Evolutionary conservation across 2,888 invertebrate species (phyloP).

Genomic region (Luperina nickerlii): DNA sequence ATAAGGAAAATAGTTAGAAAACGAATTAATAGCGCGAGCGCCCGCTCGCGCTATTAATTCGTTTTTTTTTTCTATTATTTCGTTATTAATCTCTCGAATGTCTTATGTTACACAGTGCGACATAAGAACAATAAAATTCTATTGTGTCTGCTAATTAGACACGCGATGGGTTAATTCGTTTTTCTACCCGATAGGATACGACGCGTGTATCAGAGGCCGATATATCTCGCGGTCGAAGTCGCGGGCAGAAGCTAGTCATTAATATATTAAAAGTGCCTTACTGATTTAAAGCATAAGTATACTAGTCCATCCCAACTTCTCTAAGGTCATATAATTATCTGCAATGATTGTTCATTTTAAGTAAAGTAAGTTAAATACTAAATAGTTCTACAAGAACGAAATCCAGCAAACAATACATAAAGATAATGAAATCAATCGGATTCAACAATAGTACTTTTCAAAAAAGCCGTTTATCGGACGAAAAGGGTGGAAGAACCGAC

Average conservation of each 20-base stretch:
- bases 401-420: background rate
- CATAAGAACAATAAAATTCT: too few relatives aligned
- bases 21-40: background rate
- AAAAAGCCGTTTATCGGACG: background rate
- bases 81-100: too few relatives aligned
- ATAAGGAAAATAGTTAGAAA: background rate
- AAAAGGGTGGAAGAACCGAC: background rate
- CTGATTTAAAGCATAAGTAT: background rate
- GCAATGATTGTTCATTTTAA: background rate
- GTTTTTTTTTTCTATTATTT: too few relatives aligned
- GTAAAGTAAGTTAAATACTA: background rate
- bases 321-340: background rate
- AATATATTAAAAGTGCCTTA: background rate
- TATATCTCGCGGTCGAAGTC: too few relatives aligned
- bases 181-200: too few relatives aligned
- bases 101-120: too few relatives aligned
- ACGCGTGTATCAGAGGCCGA: background rate
- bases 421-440: background rate
- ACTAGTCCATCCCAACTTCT: background rate
- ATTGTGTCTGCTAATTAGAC: too few relatives aligned
- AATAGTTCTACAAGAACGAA: too few relatives aligned
- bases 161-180: too few relatives aligned
- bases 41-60: too few relatives aligned
- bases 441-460: background rate
- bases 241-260: background rate